Conservation (phyloP, 2,797 vertebrate genomes). For the Varecia variegata region DNA sequence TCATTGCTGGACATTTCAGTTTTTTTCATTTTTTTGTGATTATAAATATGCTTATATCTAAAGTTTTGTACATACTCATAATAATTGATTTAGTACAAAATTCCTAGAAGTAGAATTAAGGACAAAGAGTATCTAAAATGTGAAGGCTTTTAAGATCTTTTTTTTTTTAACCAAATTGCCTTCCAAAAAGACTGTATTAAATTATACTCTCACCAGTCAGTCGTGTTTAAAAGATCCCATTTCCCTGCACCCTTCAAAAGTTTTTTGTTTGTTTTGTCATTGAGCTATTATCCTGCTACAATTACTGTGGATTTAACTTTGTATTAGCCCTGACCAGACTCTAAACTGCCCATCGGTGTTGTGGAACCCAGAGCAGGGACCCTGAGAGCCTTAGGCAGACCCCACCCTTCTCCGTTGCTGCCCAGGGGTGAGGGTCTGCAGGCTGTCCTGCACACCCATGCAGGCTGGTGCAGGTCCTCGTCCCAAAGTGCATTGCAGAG, state of each 20-base stretch:
- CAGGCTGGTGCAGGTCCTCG: rapidly evolving
- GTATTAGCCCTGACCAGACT: not conserved
- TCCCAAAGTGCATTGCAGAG: not conserved
- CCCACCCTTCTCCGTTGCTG: not conserved
- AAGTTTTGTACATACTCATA: not conserved
- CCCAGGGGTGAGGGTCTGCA: not conserved
- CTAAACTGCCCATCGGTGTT: not conserved
- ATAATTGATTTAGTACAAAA: not conserved
- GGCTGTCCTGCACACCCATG: not conserved
- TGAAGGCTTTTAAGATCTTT: not conserved
- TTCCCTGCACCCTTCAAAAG: not conserved
- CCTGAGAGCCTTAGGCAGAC: not conserved
- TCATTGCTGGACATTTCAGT: not conserved
- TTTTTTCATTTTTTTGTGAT: not conserved
- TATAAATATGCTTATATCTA: not conserved
- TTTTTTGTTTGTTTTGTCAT: not conserved
- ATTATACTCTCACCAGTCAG: not conserved
- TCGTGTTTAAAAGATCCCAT: not conserved
- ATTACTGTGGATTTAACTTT: not conserved
- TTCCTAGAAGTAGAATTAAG: slow-evolving; percentile 11
- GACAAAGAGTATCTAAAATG: not conserved
- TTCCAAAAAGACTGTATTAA: not conserved
- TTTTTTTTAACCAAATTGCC: not conserved
- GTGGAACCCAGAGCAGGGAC: not conserved
- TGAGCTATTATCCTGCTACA: not conserved